Conservation (phyloP, 1,140 invertebrate genomes). For the Rhagoletis zephyria region DNA sequence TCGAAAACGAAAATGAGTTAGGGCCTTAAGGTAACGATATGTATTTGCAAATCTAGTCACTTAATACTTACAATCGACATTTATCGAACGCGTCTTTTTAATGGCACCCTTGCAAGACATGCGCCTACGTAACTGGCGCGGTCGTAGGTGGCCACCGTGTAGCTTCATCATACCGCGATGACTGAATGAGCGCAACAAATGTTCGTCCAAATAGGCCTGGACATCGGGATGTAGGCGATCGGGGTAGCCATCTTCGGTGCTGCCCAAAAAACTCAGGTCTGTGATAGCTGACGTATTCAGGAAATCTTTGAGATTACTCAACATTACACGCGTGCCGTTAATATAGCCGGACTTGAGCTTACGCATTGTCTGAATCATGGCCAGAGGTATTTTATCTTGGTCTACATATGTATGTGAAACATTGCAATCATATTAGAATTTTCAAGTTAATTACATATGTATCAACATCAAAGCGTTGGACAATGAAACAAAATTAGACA, state of each 20-base stretch:
- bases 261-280: constrained; percentile 93
- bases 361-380: constrained; percentile 97
- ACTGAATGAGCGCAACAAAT: constrained; percentile 85
- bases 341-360: constrained; percentile 99
- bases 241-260: constrained; percentile 90
- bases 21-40: background rate
- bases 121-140: constrained; percentile 78
- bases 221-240: constrained; percentile 88
- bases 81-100: constrained; percentile 89
- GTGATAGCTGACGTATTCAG: constrained; percentile 96
- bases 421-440: constrained; percentile 3
- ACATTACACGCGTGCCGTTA: constrained; percentile 94
- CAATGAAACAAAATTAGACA: background rate
- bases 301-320: constrained; percentile 93
- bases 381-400: constrained; percentile 90
- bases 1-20: no score
- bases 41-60: background rate
- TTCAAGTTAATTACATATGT: background rate
- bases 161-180: constrained; percentile 80
- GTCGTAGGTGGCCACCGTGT: constrained; percentile 74
- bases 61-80: constrained; percentile 82
- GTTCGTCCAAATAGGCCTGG: constrained; percentile 89
- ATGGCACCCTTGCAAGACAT: constrained; percentile 90
- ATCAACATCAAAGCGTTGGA: no score
- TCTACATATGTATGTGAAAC: constrained; percentile 76